Base-by-base conservation (phyloP, 2,888 invertebrate genomes). In the Orthonychiurus folsomi region DNA sequence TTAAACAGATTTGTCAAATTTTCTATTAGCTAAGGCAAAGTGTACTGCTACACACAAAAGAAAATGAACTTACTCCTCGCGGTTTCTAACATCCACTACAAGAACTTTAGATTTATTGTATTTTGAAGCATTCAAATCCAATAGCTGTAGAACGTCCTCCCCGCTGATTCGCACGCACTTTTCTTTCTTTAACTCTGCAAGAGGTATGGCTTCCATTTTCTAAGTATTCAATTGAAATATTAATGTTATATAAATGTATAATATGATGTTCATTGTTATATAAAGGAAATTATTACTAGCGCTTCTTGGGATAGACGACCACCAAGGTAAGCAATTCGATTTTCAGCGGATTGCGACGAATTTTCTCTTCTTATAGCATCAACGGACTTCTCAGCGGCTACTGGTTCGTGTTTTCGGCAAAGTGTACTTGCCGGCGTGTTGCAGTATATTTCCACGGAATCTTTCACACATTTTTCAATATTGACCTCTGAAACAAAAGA, bases 401-500 rank as follows among this genome's bases (percentile, higher is more conserved):
- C 68, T 2, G 74, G 70, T 65, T 89, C 89, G 77, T 93, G 88
- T 74, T 87, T 84, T 63, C 95, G 82, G 76, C 86, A 88, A 50
- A 90, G 88, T 58, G 93, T 87, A 78, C 94, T 94, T 68, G 85
- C 84, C 0, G 95, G 95, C 0, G 95, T 93, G 66, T 81, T 83
- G 67, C 86, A 82, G 75, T 88, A 94, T 80, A 93, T 89, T 68
- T 85, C 84, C 71, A 88, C 87, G 0, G 95, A 93, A 76, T 91
- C 88, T 75, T 84, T 84, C 0, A 95, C 93, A 78, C 93, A 93
- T 70, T 86, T 84, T 75, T 95, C 93, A 74, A 96, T 95, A 73
- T 94, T 93, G 64, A 96, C 91, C 78, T 95, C 95, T 57, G 76
- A 37, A 37, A 37, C 9, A 9, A 37, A 9, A 37, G 15, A 37